Evolutionary conservation across 2,113 vertebrate species (phyloP).

Genomic region (Saguinus midas): DNA sequence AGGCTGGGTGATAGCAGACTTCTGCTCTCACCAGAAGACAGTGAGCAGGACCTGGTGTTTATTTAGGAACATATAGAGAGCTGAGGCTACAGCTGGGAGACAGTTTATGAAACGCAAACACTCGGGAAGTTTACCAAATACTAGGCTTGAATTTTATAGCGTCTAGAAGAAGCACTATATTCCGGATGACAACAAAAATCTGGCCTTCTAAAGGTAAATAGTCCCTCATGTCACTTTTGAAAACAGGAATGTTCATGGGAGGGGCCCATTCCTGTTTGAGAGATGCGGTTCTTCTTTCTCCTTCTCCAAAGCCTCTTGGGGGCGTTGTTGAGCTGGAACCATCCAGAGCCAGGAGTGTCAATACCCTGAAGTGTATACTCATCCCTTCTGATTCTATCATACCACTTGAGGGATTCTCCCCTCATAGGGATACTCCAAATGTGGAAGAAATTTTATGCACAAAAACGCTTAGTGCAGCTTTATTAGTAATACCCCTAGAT

Average conservation of each 20-base stretch:
- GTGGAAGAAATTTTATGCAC: not conserved
- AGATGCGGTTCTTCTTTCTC: not conserved
- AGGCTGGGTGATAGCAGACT: not conserved
- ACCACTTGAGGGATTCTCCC: not conserved
- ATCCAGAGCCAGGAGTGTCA: not conserved
- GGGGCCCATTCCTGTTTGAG: not conserved
- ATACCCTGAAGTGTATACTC: too few relatives aligned
- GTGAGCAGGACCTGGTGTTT: not conserved
- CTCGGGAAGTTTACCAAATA: slow-evolving; percentile 38
- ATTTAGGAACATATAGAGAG: not conserved
- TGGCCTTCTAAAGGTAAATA: not conserved
- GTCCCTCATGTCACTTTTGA: not conserved
- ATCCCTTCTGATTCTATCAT: not conserved
- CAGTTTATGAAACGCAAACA: slow-evolving; percentile 43
- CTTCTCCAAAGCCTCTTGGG: not conserved
- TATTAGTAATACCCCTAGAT: not conserved
- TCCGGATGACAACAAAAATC: slow-evolving; percentile 50
- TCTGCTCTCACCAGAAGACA: not conserved
- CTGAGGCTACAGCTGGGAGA: not conserved
- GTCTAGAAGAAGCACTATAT: slow-evolving; percentile 25
- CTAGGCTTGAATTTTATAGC: slow-evolving; percentile 49
- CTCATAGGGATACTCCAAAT: not conserved
- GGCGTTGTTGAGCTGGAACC: not conserved
- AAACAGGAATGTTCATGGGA: not conserved
- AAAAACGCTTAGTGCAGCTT: not conserved